phyloP scores from a whole-genome alignment of 2,888 invertebrate genomes.

The Ectemnius cavifrons region DNA sequence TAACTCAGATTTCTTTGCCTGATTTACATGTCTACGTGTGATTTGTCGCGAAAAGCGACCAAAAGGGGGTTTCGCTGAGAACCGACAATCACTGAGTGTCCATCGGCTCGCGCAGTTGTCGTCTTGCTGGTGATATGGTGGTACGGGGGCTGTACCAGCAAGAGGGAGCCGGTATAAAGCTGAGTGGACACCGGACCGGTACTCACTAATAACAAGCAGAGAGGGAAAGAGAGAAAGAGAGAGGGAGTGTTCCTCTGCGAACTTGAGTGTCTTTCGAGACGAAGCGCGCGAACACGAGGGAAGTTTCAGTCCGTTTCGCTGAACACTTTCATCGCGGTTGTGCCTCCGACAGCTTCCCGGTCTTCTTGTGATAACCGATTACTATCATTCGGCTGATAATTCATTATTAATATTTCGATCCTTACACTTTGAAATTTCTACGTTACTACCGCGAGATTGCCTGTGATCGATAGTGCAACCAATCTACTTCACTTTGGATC shows the following conservation, averaged over 20 bases:
- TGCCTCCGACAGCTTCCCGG: no score
- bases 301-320: neutral
- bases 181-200: slow-evolving; percentile 40
- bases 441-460: no score
- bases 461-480: no score
- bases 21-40: no score
- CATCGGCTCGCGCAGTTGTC: slow-evolving; percentile 12
- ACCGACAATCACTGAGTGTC: neutral
- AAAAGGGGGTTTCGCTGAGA: neutral
- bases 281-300: neutral
- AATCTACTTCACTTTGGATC: no score
- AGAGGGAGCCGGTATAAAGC: slow-evolving; percentile 55
- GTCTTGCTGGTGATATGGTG: slow-evolving; percentile 21
- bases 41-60: neutral
- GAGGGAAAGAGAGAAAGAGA: slow-evolving; percentile 19
- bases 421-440: no score
- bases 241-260: slow-evolving; percentile 38
- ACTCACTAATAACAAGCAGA: slow-evolving; percentile 50
- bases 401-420: no score
- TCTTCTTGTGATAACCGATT: no score
- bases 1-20: no score
- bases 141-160: slow-evolving; percentile 48
- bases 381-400: no score
- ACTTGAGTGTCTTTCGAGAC: slow-evolving; percentile 14
- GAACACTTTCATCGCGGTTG: neutral